Percentiles rank a stretch among this genome's conserved stretches.
phyloP scores from a whole-genome alignment of 2,888 invertebrate genomes.

The Phyllotreta cruciferae region DNA sequence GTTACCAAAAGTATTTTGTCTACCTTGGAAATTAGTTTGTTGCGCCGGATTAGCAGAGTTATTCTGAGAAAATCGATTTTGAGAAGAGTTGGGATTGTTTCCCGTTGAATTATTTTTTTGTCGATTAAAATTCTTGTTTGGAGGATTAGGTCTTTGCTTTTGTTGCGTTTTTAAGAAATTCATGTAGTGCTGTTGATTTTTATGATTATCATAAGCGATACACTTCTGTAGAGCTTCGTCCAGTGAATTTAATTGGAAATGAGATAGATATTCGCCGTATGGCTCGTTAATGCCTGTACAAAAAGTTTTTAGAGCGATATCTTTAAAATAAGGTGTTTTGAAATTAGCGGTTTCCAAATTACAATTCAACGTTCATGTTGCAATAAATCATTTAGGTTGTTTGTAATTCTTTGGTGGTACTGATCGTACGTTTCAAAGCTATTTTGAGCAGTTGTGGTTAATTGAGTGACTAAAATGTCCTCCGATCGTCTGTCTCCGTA shows the following conservation, averaged over 20 bases:
- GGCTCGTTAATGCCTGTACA: conserved; percentile 11
- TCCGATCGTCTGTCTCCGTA: conserved; percentile 13
- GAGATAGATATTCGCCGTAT: conserved; percentile 18
- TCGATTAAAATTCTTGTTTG: background rate
- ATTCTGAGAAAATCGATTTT: too few relatives aligned
- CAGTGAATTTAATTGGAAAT: conserved; percentile 2
- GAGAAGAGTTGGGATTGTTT: too few relatives aligned
- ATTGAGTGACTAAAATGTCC: conserved; percentile 13
- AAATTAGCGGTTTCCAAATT: conserved; percentile 4
- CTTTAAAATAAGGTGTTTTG: conserved; percentile 16
- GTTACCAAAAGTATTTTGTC: too few relatives aligned
- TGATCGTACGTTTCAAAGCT: background rate
- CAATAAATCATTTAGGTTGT: conserved; percentile 13
- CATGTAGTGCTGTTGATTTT: conserved; percentile 9
- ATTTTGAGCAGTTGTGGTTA: conserved; percentile 8
- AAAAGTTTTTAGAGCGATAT: conserved; percentile 10
- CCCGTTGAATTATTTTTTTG: too few relatives aligned
- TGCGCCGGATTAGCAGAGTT: too few relatives aligned
- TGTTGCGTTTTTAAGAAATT: conserved; percentile 6
- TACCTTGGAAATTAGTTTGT: too few relatives aligned
- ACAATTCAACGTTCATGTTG: conserved; percentile 12
- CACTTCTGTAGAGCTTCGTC: conserved; percentile 14
- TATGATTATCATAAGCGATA: conserved; percentile 14
- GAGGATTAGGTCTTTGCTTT: background rate
- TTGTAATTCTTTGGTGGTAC: conserved; percentile 2